Conservation (phyloP, 2,888 invertebrate genomes). For the Drosophila anomalipes region DNA sequence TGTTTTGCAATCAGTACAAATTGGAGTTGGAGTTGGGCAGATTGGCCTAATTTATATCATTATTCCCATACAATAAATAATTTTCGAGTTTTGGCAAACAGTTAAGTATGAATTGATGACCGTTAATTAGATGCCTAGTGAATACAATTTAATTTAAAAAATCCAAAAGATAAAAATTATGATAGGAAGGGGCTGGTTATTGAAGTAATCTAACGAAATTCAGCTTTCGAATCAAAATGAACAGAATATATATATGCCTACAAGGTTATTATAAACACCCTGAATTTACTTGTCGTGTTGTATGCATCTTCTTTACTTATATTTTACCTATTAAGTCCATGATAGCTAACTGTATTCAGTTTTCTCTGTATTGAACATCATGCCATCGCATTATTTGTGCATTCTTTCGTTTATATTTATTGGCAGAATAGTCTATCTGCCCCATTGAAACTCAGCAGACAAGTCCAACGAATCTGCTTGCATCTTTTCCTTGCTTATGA, state of each 20-base stretch:
- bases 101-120: not conserved
- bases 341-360: not conserved
- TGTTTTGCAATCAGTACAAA: too few relatives aligned
- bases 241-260: not conserved
- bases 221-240: not conserved
- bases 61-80: not conserved
- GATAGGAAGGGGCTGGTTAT: not conserved
- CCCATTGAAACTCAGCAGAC: conserved; percentile 18
- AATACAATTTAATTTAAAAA: not conserved
- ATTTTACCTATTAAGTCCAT: not conserved
- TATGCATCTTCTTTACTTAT: not conserved
- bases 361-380: conserved; percentile 27
- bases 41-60: too few relatives aligned
- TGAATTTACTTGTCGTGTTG: not conserved
- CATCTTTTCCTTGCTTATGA: conserved; percentile 22
- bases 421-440: conserved; percentile 31
- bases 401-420: conserved; percentile 16
- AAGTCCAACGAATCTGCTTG: conserved; percentile 34
- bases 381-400: conserved; percentile 26
- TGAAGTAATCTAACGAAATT: not conserved
- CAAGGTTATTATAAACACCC: not conserved
- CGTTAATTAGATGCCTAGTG: not conserved
- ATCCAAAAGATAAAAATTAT: not conserved
- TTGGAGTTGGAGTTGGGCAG: not conserved
- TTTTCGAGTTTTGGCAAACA: not conserved